A percentile compares a stretch with the other conserved stretches of the same genome.
Conservation (phyloP, 2,888 invertebrate genomes). For the Pasiphila rectangulata region DNA sequence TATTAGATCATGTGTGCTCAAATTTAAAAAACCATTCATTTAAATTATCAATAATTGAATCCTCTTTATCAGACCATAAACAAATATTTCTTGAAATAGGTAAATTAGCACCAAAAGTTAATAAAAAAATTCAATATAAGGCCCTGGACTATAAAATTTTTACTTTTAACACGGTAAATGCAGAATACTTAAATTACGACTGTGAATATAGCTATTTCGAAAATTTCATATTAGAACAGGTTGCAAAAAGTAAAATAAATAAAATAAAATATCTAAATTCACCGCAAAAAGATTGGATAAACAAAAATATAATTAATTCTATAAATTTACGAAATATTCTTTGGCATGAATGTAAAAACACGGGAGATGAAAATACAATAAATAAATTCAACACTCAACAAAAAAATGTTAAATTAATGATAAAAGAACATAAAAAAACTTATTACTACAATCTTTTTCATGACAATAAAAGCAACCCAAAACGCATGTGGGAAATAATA, state of each 20-base stretch:
- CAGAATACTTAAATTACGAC: not conserved
- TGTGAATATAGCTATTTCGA: not conserved
- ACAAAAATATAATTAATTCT: not conserved
- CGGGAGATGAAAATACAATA: too few relatives aligned
- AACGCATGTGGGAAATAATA: too few relatives aligned
- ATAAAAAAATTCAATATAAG: not conserved
- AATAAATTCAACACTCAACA: too few relatives aligned
- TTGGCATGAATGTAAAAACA: too few relatives aligned
- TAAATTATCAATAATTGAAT: not conserved
- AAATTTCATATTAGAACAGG: not conserved
- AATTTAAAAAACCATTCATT: not conserved
- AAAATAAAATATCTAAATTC: not conserved
- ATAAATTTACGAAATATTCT: not conserved
- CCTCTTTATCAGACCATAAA: too few relatives aligned
- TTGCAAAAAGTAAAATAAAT: not conserved
- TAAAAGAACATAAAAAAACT: too few relatives aligned
- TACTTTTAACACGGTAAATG: not conserved
- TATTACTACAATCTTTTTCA: too few relatives aligned
- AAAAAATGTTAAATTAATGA: too few relatives aligned
- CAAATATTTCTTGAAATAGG: not conserved
- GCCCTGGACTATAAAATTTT: not conserved
- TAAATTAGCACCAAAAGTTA: not conserved
- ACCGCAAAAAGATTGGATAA: not conserved
- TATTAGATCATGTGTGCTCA: not conserved
- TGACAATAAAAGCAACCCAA: too few relatives aligned